Base-by-base conservation (phyloP, 2,888 invertebrate species). In the Parnassius apollo region DNA sequence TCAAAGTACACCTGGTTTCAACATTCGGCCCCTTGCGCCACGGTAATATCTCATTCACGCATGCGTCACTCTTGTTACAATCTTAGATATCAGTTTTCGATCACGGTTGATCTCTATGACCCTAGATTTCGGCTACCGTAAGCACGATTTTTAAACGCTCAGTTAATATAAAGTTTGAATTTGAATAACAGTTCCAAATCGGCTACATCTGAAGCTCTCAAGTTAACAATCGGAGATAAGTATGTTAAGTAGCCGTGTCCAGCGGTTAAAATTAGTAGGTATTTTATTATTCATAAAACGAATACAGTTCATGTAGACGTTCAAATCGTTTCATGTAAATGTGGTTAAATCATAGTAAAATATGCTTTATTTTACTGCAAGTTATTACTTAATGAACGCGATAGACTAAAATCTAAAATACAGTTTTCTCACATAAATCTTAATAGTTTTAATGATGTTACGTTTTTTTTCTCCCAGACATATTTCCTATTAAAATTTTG, bases 61-160 rank as follows among this genome's bases (percentile, higher is more conserved):
- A 85, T 88, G 82, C 87, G 82, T 88, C 89, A 85, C 81, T 88
- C 80, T 78, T 70, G 71, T 77, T 77, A 81, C 81, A 81, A 88
- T 88, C 85, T 85, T 78, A 82, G 82, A 85, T 88, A 90, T 90
- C 89, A 88, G 85, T 88, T 88, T 88, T 86, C 78, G 84, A 88
- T 88, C 90, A 86, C 85, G 87, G 69, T 83, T 89, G 90, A 89
- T 86, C 91, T 87, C 79, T 76, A 64, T 88, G 91, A 91, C 91
- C 91, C 88, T 80, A 82, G 82, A 84, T 85, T 88, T 90, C 80
- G 85, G 91, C 91, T 91, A 90, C 91, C 78, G 91, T 89, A 81
- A 79, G 78, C 90, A 90, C 88, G 88, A 88, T 80, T 83, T 82
- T 78, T 78, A 70, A 66, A 64, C 70, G 63, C 54, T 62, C 58